phyloP scores from a whole-genome alignment of 2,797 vertebrate species.

The Anguilla marmorata region DNA sequence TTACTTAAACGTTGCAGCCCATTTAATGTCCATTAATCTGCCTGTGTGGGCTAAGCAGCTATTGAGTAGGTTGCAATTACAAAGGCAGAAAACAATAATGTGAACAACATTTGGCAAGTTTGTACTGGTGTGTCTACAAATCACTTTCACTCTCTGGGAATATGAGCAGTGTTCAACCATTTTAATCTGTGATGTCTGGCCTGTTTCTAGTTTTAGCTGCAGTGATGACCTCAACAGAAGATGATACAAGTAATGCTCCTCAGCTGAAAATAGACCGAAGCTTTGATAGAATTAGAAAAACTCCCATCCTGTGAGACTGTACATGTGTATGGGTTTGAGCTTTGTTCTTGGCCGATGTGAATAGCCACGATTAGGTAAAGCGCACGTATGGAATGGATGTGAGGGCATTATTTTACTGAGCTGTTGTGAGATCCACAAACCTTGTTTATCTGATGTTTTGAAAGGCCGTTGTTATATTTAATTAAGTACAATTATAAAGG shows the following conservation, averaged over 20 bases:
- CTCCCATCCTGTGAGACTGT: background rate
- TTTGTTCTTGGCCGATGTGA: background rate
- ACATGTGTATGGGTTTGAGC: background rate
- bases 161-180: conserved; percentile 21
- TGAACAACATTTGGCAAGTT: background rate
- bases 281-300: conserved; percentile 42
- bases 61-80: background rate
- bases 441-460: background rate
- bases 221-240: conserved; percentile 30
- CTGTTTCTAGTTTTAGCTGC: conserved; percentile 59
- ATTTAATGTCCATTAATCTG: background rate
- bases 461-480: background rate
- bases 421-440: background rate
- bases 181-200: conserved; percentile 41
- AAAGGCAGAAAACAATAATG: background rate
- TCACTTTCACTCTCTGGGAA: background rate
- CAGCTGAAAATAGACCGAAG: conserved; percentile 59
- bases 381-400: background rate
- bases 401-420: background rate
- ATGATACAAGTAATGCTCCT: conserved; percentile 36
- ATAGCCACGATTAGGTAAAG: background rate
- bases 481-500: background rate
- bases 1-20: background rate
- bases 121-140: background rate
- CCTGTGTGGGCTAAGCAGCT: background rate